Evolutionary conservation across 2,113 vertebrate species (phyloP), one percentile per base, ranked within the genome.

Genomic region (Stigmatopora nigra): DNA sequence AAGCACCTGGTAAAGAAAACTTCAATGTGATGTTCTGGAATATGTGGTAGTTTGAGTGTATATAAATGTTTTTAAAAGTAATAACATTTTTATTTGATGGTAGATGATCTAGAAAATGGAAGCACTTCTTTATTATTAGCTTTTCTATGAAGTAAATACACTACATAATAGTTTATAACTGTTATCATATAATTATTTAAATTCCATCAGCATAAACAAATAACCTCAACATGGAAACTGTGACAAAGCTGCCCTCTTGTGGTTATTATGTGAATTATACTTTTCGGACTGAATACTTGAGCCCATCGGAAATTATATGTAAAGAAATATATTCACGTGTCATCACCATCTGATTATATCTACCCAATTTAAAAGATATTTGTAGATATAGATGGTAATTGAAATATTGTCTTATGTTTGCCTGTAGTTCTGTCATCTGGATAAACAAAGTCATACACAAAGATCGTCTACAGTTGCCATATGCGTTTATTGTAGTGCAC

Each of bases 181-280:
- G 2, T 31, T 13, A 31, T 31, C 7, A 55, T 31, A 5, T 15
- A 7, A 22, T 53, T 53, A 9, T 22, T 55, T 6, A 14, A 55
- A 55, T 53, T 7, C 51, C 8, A 25, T 6, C 20, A 10, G 19
- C 11, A 53, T 53, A 11, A 22, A 22, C 51, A 41, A 41, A 41
- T 41, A 41, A 41, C 38, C 1, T 13, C 20, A 55, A 55, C 53
- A 8, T 5, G 1, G 31, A 63, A 35, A 44, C 63, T 70, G 14
- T 20, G 64, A 8, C 48, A 56, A 73, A 11, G 64, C 72, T 71
- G 71, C 76, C 83, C 80, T 82, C 87, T 79, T 61, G 64, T 12
- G 86, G 77, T n/a, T 7, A 19, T 10, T 60, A 4, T 44, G 17
- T n/a, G 0, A 41, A 59, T 11, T 16, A 38, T 38, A 41, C 5